phyloP scores from a whole-genome alignment of 2,888 invertebrate species.

The Petrolisthes cinctipes region DNA sequence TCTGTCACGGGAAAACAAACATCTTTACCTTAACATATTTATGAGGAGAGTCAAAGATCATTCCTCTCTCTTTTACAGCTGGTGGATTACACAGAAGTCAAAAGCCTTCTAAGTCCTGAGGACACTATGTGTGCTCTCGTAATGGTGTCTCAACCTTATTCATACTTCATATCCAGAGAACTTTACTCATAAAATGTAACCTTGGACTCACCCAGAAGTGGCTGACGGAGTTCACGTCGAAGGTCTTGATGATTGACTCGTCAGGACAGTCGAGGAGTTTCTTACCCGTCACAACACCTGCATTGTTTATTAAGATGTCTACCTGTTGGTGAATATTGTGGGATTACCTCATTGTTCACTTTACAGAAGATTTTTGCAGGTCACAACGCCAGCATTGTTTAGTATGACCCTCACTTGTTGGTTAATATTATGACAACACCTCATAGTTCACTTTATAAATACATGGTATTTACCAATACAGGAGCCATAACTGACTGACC shows the following conservation, averaged over 20 bases:
- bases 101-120: no score
- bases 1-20: slow-evolving; percentile 75
- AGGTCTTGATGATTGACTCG: slow-evolving; percentile 85
- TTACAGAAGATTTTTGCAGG: no score
- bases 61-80: no score
- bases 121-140: background rate
- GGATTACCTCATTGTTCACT: no score
- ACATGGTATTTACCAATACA: no score
- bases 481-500: slow-evolving; percentile 62
- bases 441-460: no score
- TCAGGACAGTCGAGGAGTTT: slow-evolving; percentile 86
- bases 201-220: slow-evolving; percentile 87
- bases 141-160: background rate
- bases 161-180: no score
- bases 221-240: slow-evolving; percentile 89
- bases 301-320: slow-evolving; percentile 90
- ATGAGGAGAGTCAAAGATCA: background rate
- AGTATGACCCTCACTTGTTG: no score
- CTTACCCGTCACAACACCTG: slow-evolving; percentile 87
- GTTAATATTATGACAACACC: no score
- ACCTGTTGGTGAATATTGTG: slow-evolving; percentile 71
- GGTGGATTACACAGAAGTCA: no score
- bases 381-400: no score
- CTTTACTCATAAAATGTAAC: no score
- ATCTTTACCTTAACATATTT: background rate